Base-by-base conservation (phyloP, 2,888 invertebrate genomes). In the Arrhopalites spinosus region DNA sequence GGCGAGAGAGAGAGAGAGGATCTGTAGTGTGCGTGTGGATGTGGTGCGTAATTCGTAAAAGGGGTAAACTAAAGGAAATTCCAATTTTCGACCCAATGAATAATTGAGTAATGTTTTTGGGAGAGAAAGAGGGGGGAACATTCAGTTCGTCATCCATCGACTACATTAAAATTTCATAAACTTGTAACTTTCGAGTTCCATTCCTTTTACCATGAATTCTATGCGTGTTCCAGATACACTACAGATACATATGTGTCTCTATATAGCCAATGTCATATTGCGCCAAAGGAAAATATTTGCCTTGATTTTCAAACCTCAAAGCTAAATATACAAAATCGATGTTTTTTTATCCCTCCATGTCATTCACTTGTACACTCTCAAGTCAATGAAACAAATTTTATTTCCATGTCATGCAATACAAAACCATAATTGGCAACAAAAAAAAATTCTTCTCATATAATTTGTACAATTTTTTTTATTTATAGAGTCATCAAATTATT, bases 91-190 rank as follows among this genome's bases (percentile, higher is more conserved):
- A 78, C 77, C 77, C 78, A 79, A 78, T 80, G 77, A 80, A 80
- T 80, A 80, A 80, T 80, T 80, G 78, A 80, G 80, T 78, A 78
- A 80, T 79, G 80, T 80, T 79, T 78, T 78, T 75, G 50, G 67
- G 2, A 30, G 67, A 23, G 50, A 25, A 30, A 73, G 43, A 27
- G 50, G 20, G 13, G 36, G 56, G n/a, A 25, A 59, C 20, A 36
- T 15, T 50, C 50, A 50, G 47, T 45, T 74, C 74, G 59, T 68
- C 74, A 74, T 74, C 74, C 74, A 69, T 45, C 30, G 50, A n/a
- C 71, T 30, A 69, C 74, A 74, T 74, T 74, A 74, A 74, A 74
- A 68, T 74, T 74, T 74, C 67, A 74, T 69, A 45, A 23, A 27
- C 25, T 59, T 59, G 23, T 25, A 59, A 59, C 59, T 59, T 59